A percentile compares a stretch with the other conserved stretches of the same genome.
Conservation (phyloP, 37 sponge, comb jelly and placozoan genomes). For the Tethya wilhelma region DNA sequence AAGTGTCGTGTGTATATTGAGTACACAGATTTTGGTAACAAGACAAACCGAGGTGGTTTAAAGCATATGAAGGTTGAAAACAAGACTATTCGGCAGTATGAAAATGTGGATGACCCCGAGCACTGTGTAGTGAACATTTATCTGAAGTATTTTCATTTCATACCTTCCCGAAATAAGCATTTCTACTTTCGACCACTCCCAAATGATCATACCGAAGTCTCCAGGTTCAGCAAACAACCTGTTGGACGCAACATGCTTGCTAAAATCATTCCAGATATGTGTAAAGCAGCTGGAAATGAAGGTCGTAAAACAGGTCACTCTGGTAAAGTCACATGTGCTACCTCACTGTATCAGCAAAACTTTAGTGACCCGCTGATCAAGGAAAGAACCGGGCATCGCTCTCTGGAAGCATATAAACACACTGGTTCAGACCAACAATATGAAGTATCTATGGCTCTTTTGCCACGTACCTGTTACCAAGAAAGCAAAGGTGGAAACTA, state of each 20-base stretch:
- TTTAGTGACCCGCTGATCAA: conserved; percentile 24
- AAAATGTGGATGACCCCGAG: conserved; percentile 22
- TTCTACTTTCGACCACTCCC: conserved; percentile 39
- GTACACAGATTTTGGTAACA: conserved; percentile 27
- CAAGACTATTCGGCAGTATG: conserved; percentile 26
- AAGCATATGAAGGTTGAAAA: conserved; percentile 33
- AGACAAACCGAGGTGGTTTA: conserved; percentile 49
- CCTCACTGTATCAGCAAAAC: conserved; percentile 10
- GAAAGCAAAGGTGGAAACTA: not conserved
- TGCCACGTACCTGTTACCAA: not conserved
- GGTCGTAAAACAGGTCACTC: conserved; percentile 33
- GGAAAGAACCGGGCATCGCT: conserved; percentile 27
- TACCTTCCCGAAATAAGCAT: not conserved
- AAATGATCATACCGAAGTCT: conserved; percentile 15
- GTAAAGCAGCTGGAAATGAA: conserved; percentile 31
- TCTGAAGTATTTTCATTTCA: not conserved
- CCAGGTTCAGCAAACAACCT: conserved; percentile 18
- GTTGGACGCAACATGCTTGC: conserved; percentile 27
- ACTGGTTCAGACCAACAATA: conserved; percentile 33
- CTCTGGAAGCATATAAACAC: conserved; percentile 25
- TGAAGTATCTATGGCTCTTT: conserved; percentile 28
- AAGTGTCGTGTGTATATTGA: conserved; percentile 17
- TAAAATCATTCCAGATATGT: conserved; percentile 27
- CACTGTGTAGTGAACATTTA: conserved; percentile 40
- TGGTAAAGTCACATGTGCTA: conserved; percentile 29